A percentile compares a stretch with the other conserved stretches of the same genome.
Evolutionary conservation across 2,113 vertebrate species (phyloP).

Genomic region (Thinocorus orbignyianus): DNA sequence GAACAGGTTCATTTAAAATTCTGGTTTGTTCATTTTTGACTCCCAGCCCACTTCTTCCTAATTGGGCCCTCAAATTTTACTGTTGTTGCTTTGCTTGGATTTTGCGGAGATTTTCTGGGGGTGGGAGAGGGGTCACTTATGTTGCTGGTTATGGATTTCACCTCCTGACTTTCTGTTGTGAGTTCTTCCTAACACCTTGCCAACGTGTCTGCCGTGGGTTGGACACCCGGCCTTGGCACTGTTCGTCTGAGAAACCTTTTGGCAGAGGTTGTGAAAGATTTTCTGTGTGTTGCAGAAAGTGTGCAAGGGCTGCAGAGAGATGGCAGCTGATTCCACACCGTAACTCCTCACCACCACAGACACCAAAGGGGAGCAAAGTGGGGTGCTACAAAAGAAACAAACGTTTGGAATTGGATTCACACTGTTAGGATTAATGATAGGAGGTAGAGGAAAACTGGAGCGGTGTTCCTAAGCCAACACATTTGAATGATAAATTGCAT

Average conservation of each 20-base stretch:
- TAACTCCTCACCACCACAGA: slow-evolving; percentile 14
- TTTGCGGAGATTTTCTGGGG: not conserved
- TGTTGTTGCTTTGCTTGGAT: not conserved
- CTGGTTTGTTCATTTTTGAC: not conserved
- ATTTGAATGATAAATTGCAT: slow-evolving; percentile 73
- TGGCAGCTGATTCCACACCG: not conserved
- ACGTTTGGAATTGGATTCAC: slow-evolving; percentile 63
- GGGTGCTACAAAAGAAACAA: slow-evolving; percentile 23
- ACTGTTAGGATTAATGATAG: slow-evolving; percentile 67
- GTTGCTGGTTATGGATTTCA: not conserved
- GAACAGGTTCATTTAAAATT: slow-evolving; percentile 24
- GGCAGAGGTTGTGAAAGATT: slow-evolving; percentile 8
- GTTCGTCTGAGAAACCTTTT: not conserved
- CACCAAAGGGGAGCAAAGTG: slow-evolving; percentile 40
- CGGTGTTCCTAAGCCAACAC: slow-evolving; percentile 51
- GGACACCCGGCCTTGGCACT: not conserved
- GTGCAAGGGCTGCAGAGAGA: not conserved
- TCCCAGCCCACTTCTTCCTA: not conserved
- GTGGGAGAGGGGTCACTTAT: not conserved
- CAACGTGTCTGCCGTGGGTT: not conserved
- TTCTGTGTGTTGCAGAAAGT: not conserved
- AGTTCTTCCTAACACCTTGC: not conserved
- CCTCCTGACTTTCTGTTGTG: not conserved
- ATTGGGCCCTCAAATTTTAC: not conserved
- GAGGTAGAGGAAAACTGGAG: slow-evolving; percentile 58